phyloP scores from a whole-genome alignment of 2,113 vertebrate genomes.

The Cervus canadensis region DNA sequence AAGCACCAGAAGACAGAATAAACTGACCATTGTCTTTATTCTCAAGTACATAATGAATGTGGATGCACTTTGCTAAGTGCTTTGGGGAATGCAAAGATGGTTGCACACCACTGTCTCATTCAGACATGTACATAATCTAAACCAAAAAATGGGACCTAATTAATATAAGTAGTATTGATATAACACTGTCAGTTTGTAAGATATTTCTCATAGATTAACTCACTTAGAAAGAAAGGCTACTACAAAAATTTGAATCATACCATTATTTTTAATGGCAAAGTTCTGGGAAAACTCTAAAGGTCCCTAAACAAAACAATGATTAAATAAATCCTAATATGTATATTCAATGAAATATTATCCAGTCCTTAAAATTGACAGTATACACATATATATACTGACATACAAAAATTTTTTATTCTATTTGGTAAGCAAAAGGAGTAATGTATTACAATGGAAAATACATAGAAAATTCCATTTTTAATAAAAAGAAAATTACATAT shows the following conservation, averaged over 20 bases:
- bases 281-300: not conserved
- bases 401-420: not conserved
- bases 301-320: slow-evolving; percentile 14
- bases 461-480: not conserved
- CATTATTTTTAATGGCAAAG: slow-evolving; percentile 40
- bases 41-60: not conserved
- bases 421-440: slow-evolving; percentile 25
- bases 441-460: not conserved
- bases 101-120: not conserved
- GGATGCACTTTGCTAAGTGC: not conserved
- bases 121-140: not conserved
- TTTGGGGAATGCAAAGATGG: not conserved
- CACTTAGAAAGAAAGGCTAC: not conserved
- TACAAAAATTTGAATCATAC: slow-evolving; percentile 12
- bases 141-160: not conserved
- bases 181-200: not conserved
- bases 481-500: not conserved
- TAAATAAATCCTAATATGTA: slow-evolving; percentile 18
- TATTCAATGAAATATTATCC: not conserved
- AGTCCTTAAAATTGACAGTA: not conserved
- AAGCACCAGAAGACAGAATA: not conserved
- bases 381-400: not conserved
- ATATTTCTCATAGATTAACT: slow-evolving; percentile 12
- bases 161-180: slow-evolving; percentile 2
- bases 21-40: not conserved